Evolutionary conservation across 2,888 invertebrate genomes (phyloP), one percentile per base, ranked within the genome.

Genomic region (Globia sparganii): DNA sequence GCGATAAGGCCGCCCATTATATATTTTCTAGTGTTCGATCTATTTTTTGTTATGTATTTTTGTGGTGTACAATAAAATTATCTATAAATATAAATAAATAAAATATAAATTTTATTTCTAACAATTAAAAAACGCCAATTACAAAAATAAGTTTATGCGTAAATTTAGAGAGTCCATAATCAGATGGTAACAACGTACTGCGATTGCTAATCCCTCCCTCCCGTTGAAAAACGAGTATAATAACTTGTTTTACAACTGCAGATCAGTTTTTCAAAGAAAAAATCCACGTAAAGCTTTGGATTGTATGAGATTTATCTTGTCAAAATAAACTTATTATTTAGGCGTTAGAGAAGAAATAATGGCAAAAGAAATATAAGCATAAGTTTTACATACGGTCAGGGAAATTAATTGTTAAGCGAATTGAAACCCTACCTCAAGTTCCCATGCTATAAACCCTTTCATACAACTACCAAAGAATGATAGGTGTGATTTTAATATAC

Each of bases 251-350:
- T 28, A 25, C 13, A 37, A 25, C 2, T 46, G 25, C 9, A 65
- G 72, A 78, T 49, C 11, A 73, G 40, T 28, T 56, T 73, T 72
- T 40, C 31, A 56, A 78, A 62, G 31, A 56, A 28, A 77, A 80
- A 49, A 1, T n/a, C 9, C 4, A 8, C n/a, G 15, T 13, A 25
- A 80, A 46, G 43, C 31, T 8, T 49, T 18, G 15, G 4, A 46
- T 53, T 43, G 49, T 8, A 56, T 4, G 68, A 46, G 56, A 80
- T 62, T 80, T 64, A 13, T 73, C 34, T 49, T 28, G 34, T 28
- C 56, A 58, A 77, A 46, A 58, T 64, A 80, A 74, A 80, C 31
- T 58, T 62, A 64, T 80, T 78, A 73, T 56, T 64, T 80, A n/a
- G 40, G 46, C 13, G 74, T 80, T 78, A 80, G 0, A 80, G 31